Conservation (phyloP, 2,797 vertebrate genomes). For the Emys orbicularis region DNA sequence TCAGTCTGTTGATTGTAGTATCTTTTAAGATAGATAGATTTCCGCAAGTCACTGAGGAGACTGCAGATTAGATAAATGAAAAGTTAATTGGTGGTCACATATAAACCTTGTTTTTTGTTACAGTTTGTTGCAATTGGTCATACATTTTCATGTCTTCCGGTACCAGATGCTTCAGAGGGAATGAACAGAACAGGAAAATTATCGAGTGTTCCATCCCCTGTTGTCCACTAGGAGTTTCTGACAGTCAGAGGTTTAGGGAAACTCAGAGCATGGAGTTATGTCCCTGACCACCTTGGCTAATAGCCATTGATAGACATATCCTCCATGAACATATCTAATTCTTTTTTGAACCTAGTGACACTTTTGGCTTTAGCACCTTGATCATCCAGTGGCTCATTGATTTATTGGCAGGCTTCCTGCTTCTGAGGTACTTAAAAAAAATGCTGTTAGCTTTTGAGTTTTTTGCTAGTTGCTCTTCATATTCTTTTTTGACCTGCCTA, state of each 20-base stretch:
- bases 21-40: neutral
- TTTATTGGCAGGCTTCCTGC: neutral
- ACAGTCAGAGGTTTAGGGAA: neutral
- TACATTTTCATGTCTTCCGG: neutral
- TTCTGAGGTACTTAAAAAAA: neutral
- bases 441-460: neutral
- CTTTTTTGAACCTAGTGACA: neutral
- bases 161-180: neutral
- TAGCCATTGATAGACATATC: neutral
- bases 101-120: constrained; percentile 39
- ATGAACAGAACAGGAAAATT: neutral
- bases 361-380: neutral
- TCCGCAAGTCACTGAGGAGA: neutral
- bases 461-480: neutral
- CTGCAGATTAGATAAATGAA: neutral
- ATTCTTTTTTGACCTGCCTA: neutral
- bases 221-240: neutral
- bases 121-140: neutral
- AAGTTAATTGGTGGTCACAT: constrained; percentile 10
- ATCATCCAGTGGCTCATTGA: neutral
- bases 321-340: neutral
- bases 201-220: neutral
- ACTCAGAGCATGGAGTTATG: neutral
- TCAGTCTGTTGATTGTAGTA: neutral
- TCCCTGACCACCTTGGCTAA: neutral